Evolutionary conservation across 2,888 invertebrate genomes (phyloP).

Genomic region (Heterodera filipjevi): DNA sequence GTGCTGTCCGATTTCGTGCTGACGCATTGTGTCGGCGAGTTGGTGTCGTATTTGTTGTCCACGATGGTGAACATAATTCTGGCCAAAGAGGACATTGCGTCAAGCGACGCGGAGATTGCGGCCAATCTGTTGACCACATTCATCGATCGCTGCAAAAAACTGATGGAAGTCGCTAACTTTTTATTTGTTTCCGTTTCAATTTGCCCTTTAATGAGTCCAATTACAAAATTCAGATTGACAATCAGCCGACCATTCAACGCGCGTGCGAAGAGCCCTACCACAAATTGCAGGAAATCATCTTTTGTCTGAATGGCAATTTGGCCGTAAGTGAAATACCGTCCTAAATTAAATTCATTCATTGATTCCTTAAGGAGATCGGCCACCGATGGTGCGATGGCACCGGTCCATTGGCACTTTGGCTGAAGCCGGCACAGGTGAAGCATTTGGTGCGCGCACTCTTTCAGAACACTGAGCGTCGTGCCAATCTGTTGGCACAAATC

Average conservation of each 20-base stretch:
- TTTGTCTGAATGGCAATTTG: slow-evolving; percentile 54
- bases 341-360: not conserved
- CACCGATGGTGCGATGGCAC: slow-evolving; percentile 62
- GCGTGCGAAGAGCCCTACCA: slow-evolving; percentile 56
- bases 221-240: slow-evolving; percentile 42
- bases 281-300: slow-evolving; percentile 56
- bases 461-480: slow-evolving; percentile 45
- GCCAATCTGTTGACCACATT: slow-evolving; percentile 43
- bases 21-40: slow-evolving; percentile 51
- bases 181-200: no score
- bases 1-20: slow-evolving; percentile 53
- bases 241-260: slow-evolving; percentile 45
- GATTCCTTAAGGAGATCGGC: slow-evolving; percentile 48
- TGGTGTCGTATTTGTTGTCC: slow-evolving; percentile 53
- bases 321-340: slow-evolving; percentile 39
- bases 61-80: slow-evolving; percentile 45
- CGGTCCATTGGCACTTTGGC: slow-evolving; percentile 58
- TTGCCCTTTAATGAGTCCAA: not conserved
- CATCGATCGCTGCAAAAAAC: slow-evolving; percentile 39
- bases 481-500: slow-evolving; percentile 40
- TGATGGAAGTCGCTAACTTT: slow-evolving; percentile 38
- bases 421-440: slow-evolving; percentile 51
- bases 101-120: slow-evolving; percentile 40
- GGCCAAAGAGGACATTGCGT: slow-evolving; percentile 45
- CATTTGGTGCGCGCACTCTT: slow-evolving; percentile 49